Base-by-base conservation (phyloP, 2,888 invertebrate species). In the Agonopterix heracliana region DNA sequence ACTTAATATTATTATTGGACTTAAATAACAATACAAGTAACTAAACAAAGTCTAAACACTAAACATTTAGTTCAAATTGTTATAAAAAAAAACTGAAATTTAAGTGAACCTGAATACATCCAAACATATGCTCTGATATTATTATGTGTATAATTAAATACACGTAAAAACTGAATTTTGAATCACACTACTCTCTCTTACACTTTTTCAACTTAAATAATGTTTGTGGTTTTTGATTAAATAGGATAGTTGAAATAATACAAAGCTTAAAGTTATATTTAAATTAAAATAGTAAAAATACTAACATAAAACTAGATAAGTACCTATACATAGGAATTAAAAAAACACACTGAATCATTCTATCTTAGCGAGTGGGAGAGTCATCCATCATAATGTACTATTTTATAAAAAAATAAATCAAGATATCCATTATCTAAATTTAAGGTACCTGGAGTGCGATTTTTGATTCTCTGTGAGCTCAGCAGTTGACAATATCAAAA, bases 1-100 rank as follows among this genome's bases (percentile, higher is more conserved):
- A 80, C 82, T 83, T 82, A 61, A 64, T 81, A 82, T 81, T 77
- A 80, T 83, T 82, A 82, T 77, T 50, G 14, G 17, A 65, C 53
- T 56, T 66, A 48, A 74, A 81, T 82, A 83, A 83, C 70, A 81
- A 81, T 78, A 77, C 52, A 73, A 78, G 77, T 68, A 68, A 13
- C 45, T 12, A 50, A 41, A 50, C 7, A 44, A 50, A 9, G 34
- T 42, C n/a, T 41, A 40, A 38, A 44, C 11, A 48, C 40, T 38
- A 38, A 10, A 46, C 5, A 40, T n/a, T 40, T 26, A 41, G 12
- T 12, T 41, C 41, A 41, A 12, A 11, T 36, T 36, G 2, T 2
- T 11, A 40, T 40, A 9, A 13, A 41, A 41, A 9, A 9, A 11
- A 41, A 1, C n/a, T 1, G 38, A 10, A 38, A 38, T 41, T 48